Conservation (phyloP, 2,113 vertebrate species). For the Toxostoma redivivum region DNA sequence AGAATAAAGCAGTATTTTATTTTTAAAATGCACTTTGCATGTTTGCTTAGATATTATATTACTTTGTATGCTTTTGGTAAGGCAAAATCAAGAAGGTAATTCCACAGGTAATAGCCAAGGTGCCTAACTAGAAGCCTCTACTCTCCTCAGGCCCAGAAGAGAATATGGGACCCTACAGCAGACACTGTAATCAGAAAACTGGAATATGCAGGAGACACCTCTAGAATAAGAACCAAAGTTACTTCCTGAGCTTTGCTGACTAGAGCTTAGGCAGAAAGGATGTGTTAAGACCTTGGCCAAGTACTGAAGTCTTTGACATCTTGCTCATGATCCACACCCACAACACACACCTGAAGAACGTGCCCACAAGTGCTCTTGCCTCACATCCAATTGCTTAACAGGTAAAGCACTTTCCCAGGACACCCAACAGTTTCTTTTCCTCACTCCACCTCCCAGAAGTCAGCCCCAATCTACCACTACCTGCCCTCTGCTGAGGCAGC, state of each 20-base stretch:
- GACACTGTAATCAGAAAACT: neutral
- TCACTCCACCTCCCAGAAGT: neutral
- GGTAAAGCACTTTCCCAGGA: neutral
- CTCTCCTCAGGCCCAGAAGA: neutral
- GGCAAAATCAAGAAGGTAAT: neutral
- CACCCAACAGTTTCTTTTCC: neutral
- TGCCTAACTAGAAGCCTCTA: neutral
- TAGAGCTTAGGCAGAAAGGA: neutral
- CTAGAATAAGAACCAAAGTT: neutral
- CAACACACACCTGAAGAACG: fast-evolving
- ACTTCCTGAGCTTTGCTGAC: neutral
- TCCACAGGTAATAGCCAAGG: neutral
- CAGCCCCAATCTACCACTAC: neutral
- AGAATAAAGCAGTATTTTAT: neutral
- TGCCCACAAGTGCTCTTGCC: neutral
- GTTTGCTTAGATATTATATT: neutral
- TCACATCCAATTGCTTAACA: neutral
- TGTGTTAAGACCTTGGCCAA: neutral
- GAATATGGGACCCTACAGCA: fast-evolving
- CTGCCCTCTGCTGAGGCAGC: neutral
- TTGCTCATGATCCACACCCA: neutral
- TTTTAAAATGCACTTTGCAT: neutral
- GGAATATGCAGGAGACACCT: neutral
- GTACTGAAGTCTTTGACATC: neutral
- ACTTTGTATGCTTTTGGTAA: neutral